Evolutionary conservation across 2,888 invertebrate species (phyloP), one percentile per base, ranked within the genome.

Genomic region (Malachius bipustulatus): DNA sequence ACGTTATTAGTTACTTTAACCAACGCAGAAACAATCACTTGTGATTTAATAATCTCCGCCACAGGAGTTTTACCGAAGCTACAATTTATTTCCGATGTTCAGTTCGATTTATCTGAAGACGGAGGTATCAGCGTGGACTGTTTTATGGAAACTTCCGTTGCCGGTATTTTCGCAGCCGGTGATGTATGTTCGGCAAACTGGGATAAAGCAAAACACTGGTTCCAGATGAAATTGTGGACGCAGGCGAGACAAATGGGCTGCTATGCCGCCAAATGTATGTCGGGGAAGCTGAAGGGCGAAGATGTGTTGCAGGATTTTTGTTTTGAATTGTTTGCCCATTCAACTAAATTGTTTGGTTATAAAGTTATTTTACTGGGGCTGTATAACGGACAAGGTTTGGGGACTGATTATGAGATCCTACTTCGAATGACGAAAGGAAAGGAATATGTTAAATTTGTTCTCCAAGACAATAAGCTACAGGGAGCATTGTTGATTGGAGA

Each of bases 201-300:
- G 94, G 56, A 66, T 4, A 56, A 67, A 40, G 75, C 85, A 0
- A 65, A 72, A 14, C 82, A 89, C 54, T 93, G 93, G 93, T 84
- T 88, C 59, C 85, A 94, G 67, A 85, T 97, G 80, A 73, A 91
- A 39, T 63, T 98, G 19, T 98, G 98, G 98, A 90, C 93, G 1
- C 98, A 99, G 64, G 98, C 97, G 0, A 68, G 93, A 35, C 94
- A 96, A 64, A 96, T 96, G 94, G 98, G 96, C 6, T 73, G 75
- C 35, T 93, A 89, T 69, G 91, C 88, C 14, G 96, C 90, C 0
- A 83, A 84, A 59, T 77, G 82, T 37, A 96, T 99, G 87, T 71
- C 74, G 41, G 74, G 73, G 1, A 63, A 63, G 42, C 54, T 71
- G 4, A 68, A 62, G 8, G 66, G 71, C 4, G 75, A 83, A 60